Evolutionary conservation across 2,113 vertebrate species (phyloP).

Genomic region (Seriola dumerili): DNA sequence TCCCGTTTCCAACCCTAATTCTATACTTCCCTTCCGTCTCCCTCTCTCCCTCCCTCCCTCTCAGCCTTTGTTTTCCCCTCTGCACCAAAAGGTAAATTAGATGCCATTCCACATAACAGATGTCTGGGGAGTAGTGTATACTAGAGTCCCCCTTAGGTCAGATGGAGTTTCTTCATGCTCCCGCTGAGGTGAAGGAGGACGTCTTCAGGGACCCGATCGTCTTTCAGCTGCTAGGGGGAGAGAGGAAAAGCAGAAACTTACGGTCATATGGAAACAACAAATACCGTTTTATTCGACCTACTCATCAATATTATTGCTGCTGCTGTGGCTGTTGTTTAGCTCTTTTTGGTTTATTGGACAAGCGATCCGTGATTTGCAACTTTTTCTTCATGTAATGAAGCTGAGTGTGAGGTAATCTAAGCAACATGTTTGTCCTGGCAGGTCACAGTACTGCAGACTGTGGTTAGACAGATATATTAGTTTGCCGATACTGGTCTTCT

Average conservation of each 20-base stretch:
- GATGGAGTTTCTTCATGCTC: slow-evolving; percentile 63
- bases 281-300: background rate
- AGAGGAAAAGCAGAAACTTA: slow-evolving; percentile 32
- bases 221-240: slow-evolving; percentile 56
- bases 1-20: slow-evolving; percentile 18
- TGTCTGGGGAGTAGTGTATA: slow-evolving; percentile 69
- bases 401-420: background rate
- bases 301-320: background rate
- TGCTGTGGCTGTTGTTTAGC: background rate
- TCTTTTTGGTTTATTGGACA: background rate
- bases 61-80: slow-evolving; percentile 51
- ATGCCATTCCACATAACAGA: slow-evolving; percentile 73
- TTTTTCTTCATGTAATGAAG: background rate
- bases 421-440: slow-evolving; percentile 3
- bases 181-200: slow-evolving; percentile 15
- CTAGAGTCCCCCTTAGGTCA: slow-evolving; percentile 49
- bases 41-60: slow-evolving; percentile 9
- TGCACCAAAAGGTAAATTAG: slow-evolving; percentile 73
- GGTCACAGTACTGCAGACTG: background rate
- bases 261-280: slow-evolving; percentile 2
- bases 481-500: background rate
- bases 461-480: background rate
- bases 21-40: slow-evolving; percentile 3
- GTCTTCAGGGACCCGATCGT: slow-evolving; percentile 64
- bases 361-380: background rate